phyloP scores from a whole-genome alignment of 1,140 invertebrate genomes.

The Tachypleus tridentatus region DNA sequence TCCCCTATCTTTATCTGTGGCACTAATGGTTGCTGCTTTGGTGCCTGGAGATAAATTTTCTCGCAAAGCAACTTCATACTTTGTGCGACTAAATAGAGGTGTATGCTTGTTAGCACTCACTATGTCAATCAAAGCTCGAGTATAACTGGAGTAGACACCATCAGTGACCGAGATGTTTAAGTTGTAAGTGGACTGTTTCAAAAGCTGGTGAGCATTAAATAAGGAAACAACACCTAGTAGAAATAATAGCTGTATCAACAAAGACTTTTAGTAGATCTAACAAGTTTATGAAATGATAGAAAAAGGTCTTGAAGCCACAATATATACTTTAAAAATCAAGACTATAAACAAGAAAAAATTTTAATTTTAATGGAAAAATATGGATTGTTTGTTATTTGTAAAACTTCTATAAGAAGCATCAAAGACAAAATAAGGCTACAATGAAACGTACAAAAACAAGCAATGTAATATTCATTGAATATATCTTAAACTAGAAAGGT shows the following conservation, averaged over 20 bases:
- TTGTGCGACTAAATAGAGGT: slow-evolving; percentile 58
- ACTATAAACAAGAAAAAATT: too few species aligned
- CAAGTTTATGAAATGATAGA: too few species aligned
- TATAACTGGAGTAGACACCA: slow-evolving; percentile 75
- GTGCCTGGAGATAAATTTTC: slow-evolving; percentile 36
- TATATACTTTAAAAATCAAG: too few species aligned
- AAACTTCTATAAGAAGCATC: too few species aligned
- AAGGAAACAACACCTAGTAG: slow-evolving; percentile 47
- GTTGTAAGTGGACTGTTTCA: slow-evolving; percentile 44
- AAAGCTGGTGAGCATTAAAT: slow-evolving; percentile 51
- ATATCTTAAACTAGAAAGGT: too few species aligned
- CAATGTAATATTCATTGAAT: too few species aligned
- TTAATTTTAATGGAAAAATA: too few species aligned
- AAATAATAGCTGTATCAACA: background rate
- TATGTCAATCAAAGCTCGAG: slow-evolving; percentile 48
- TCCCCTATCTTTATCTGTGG: slow-evolving; percentile 63
- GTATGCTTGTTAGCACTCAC: slow-evolving; percentile 63
- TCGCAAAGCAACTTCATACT: slow-evolving; percentile 48
- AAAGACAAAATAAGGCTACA: too few species aligned
- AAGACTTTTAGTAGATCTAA: too few species aligned
- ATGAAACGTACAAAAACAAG: too few species aligned
- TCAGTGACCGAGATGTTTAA: slow-evolving; percentile 84
- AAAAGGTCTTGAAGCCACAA: too few species aligned
- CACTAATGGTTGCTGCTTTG: slow-evolving; percentile 40
- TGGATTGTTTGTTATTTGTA: too few species aligned